These are phyloP conservation scores for Colletes latitarsis DNA, from an alignment of 1,140 invertebrate genomes.

Conservation along the genomic window DNA sequence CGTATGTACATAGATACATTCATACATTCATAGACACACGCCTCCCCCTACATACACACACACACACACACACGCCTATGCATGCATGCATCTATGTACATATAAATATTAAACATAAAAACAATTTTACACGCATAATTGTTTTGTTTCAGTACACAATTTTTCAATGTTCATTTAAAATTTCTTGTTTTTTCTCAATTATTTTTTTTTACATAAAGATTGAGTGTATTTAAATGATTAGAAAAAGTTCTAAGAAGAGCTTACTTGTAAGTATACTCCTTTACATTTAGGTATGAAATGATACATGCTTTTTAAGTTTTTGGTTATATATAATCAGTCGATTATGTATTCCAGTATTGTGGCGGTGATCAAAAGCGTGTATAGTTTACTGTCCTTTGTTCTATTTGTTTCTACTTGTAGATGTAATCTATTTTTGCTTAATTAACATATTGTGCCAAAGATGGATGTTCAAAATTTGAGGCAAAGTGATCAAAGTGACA, in stretches of 20 bases:
- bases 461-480: slow-evolving; percentile 76
- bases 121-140: slow-evolving; percentile 46
- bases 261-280: slow-evolving; percentile 21
- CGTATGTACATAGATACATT: slow-evolving; percentile 25
- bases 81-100: slow-evolving; percentile 13
- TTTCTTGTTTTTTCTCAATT: slow-evolving; percentile 3
- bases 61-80: background rate
- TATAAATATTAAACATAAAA: slow-evolving; percentile 38
- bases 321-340: background rate
- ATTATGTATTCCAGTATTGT: slow-evolving; percentile 23
- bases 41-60: too few species aligned
- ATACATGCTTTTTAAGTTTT: slow-evolving; percentile 14
- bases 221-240: slow-evolving; percentile 39
- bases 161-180: slow-evolving; percentile 40
- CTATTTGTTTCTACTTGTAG: slow-evolving; percentile 50
- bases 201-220: slow-evolving; percentile 12
- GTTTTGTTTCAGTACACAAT: slow-evolving; percentile 34
- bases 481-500: slow-evolving; percentile 59
- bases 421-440: slow-evolving; percentile 60
- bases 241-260: background rate
- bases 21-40: background rate
- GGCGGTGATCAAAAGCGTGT: slow-evolving; percentile 18
- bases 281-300: slow-evolving; percentile 14
- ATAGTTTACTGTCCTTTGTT: slow-evolving; percentile 45
- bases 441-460: slow-evolving; percentile 75